Conservation (phyloP, 2,113 vertebrate genomes). For the Hassar affinis region DNA sequence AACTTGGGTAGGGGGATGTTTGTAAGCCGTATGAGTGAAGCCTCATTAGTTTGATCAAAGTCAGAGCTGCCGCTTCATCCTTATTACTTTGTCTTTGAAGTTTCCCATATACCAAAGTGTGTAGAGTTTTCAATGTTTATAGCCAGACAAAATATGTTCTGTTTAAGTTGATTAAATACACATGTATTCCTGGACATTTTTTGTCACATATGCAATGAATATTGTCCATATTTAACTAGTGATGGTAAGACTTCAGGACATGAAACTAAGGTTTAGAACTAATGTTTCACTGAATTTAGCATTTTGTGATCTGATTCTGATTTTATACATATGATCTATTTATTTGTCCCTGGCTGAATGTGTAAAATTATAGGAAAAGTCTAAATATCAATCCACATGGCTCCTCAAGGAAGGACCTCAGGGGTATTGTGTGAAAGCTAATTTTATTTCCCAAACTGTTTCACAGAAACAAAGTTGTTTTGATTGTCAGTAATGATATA, state of each 20-base stretch:
- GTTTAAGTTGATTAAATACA: background rate
- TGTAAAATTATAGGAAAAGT: slow-evolving; percentile 56
- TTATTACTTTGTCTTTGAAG: slow-evolving; percentile 22
- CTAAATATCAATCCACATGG: slow-evolving; percentile 52
- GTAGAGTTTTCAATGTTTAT: background rate
- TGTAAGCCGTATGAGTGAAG: slow-evolving; percentile 14
- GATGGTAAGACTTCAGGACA: background rate
- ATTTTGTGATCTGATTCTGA: background rate
- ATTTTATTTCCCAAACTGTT: slow-evolving; percentile 36
- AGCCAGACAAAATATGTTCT: background rate
- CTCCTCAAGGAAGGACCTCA: slow-evolving; percentile 59
- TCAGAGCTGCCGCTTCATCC: background rate
- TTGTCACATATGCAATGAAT: no score
- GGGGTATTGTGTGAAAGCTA: slow-evolving; percentile 42
- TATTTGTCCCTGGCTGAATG: background rate
- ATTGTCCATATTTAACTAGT: background rate
- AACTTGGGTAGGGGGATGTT: slow-evolving; percentile 7
- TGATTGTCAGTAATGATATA: slow-evolving; percentile 19
- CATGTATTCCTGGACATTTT: background rate
- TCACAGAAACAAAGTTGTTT: background rate
- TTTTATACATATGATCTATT: background rate
- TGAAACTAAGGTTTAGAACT: slow-evolving; percentile 40
- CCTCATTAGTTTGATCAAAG: slow-evolving; percentile 34
- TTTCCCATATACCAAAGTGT: slow-evolving; percentile 12
- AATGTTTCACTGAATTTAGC: background rate